Evolutionary conservation across 2,113 vertebrate genomes (phyloP), one percentile per base, ranked within the genome.

Genomic region (Chunga burmeisteri): DNA sequence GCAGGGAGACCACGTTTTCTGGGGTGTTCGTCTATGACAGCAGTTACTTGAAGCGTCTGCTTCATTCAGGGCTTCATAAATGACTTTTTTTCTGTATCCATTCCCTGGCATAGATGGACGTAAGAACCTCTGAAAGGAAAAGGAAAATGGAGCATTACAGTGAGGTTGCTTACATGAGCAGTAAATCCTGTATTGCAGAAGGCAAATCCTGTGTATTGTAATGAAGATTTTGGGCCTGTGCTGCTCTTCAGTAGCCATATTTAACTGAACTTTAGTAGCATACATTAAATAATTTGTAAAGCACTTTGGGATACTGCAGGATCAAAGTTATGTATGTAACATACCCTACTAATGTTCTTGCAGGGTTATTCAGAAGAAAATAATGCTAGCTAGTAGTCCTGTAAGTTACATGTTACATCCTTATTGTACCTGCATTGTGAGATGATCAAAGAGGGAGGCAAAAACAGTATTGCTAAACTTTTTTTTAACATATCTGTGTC

Each of bases 401-500:
- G 65, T 73, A 91, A 92, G 94, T 93, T 73, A 80, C 78, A 7
- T 93, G 94, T 94, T 88, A 75, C 91, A 53, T 68, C 81, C 32
- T 19, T 92, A 44, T 89, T 95, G 88, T 95, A 65, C 85, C 91
- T 95, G 92, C 90, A 55, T 94, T 93, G 74, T 92, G 91, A 94
- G 86, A 91, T 96, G 91, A 94, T 95, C 81, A 89, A 86, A 62
- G 73, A 97, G 83, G 42, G 95, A 95, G 89, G 77, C 73, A 91
- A 93, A 90, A 97, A 36, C 92, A 86, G 75, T 52, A 55, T 94
- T 84, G 72, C 93, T 96, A 94, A 97, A 95, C 96, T 96, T 96
- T 81, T 91, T 94, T 96, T 96, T 97, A 97, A 97, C 96, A 0
- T 97, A 92, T 98, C 95, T 97, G 93, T 97, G 94, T 96, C 96